Base-by-base conservation (phyloP, 2,888 invertebrate species). In the Mesorhabditis belari region DNA sequence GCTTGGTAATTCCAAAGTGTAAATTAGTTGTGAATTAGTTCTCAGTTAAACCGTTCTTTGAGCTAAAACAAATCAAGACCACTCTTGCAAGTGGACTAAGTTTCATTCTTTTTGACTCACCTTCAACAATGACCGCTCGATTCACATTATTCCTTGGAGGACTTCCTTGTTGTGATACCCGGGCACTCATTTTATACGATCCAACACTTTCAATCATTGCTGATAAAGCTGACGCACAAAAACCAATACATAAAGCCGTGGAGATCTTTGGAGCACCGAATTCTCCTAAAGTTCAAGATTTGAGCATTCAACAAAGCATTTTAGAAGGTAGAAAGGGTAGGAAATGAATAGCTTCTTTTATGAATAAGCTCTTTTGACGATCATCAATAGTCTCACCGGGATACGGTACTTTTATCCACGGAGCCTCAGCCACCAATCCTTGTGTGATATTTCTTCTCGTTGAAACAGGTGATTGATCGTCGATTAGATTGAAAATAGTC, bases 61-160 rank as follows among this genome's bases (percentile, higher is more conserved):
- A n/a, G n/a, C n/a, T n/a, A n/a, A n/a, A n/a, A n/a, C n/a, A n/a
- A n/a, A n/a, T n/a, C n/a, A n/a, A n/a, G n/a, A n/a, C 12, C 44
- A 17, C 44, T 35, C 44, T 51, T 24, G n/a, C 19, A 5, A 55
- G 19, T 17, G 35, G 9, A 44, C 44, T 9, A 24, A 55, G 21
- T 9, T 12, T 9, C 12, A 25, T n/a, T 23, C 21, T 57, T 49
- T 57, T 19, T 27, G 23, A 35, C 44, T 28, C 44, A 62, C 75
- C 77, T 71, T 77, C 77, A 12, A 69, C 62, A 6, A 76, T 69
- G 35, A 77, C 74, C 1, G 77, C 74, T 49, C 77, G 58, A 56
- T 77, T 77, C 23, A 77, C 66, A 0, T 74, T 69, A 24, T 71
- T 64, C n/a, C 62, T 57, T 2, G 74, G 73, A 19, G 77, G 77